Percentiles rank a stretch among this genome's conserved stretches.
These are phyloP conservation scores for Drosophila auraria DNA, from an alignment of 1,140 invertebrate genomes.

Conservation along the genomic window DNA sequence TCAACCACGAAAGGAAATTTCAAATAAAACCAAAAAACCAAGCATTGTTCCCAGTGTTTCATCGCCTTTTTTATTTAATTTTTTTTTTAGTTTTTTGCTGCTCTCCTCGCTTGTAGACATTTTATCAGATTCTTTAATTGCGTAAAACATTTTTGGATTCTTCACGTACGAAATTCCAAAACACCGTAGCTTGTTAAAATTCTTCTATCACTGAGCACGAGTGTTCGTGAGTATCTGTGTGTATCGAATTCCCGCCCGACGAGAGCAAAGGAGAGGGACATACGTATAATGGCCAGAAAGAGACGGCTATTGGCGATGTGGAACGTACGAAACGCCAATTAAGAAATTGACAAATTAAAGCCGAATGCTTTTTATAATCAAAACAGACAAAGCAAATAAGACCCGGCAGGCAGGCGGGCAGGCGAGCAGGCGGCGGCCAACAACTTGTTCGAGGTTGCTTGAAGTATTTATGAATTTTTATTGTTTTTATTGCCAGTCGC, in stretches of 20 bases:
- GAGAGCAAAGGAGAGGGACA: neutral
- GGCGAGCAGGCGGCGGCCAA: conserved; percentile 18
- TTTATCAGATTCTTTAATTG: conserved; percentile 84
- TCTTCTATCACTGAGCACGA: conserved; percentile 73
- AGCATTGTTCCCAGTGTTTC: conserved; percentile 3
- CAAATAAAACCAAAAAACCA: neutral
- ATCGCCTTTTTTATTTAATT: conserved; percentile 19
- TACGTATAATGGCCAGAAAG: conserved; percentile 6
- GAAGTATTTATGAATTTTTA: conserved; percentile 67
- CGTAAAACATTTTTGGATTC: conserved; percentile 84
- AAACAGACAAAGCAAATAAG: conserved; percentile 84
- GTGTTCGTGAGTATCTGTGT: conserved; percentile 14
- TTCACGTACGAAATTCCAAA: conserved; percentile 83
- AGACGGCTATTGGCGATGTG: conserved; percentile 51
- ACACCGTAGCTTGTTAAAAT: conserved; percentile 83
- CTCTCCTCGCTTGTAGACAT: conserved; percentile 71
- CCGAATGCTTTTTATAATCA: conserved; percentile 83
- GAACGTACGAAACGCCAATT: conserved; percentile 83
- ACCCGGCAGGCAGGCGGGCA: conserved; percentile 20
- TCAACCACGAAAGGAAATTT: too few species aligned
- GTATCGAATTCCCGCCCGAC: conserved; percentile 17
- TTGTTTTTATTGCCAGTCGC: conserved; percentile 32
- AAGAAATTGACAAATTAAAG: conserved; percentile 84
- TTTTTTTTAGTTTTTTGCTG: conserved; percentile 22
- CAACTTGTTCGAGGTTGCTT: conserved; percentile 58